phyloP scores from a whole-genome alignment of 1,140 invertebrate genomes.

The Drosophila novamexicana region DNA sequence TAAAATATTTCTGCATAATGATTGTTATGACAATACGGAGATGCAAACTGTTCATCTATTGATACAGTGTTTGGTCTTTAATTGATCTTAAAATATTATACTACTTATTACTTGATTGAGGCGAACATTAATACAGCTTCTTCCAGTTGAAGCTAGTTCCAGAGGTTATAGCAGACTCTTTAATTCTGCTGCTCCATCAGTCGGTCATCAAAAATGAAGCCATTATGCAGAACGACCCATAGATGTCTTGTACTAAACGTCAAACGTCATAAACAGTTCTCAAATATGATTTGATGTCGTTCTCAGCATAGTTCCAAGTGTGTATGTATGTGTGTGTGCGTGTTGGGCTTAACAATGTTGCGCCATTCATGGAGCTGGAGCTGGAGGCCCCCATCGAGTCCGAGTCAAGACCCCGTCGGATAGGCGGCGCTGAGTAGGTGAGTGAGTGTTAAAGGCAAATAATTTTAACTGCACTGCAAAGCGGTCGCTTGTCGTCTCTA shows the following conservation, averaged over 20 bases:
- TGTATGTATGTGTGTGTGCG: not conserved
- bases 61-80: no score
- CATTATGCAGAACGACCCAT: slow-evolving; percentile 35
- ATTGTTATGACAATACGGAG: no score
- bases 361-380: slow-evolving; percentile 37
- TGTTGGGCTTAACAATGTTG: slow-evolving; percentile 35
- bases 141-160: not conserved
- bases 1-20: no score
- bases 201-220: slow-evolving; percentile 39
- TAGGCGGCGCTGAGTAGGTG: slow-evolving; percentile 72
- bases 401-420: slow-evolving; percentile 51
- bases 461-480: slow-evolving; percentile 63
- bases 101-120: no score
- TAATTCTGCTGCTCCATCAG: not conserved
- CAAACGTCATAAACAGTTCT: slow-evolving; percentile 38
- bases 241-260: slow-evolving; percentile 28
- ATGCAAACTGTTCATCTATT: no score
- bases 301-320: slow-evolving; percentile 26
- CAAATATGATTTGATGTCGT: slow-evolving; percentile 53
- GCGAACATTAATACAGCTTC: no score
- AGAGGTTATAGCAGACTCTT: not conserved
- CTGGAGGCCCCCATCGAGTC: slow-evolving; percentile 6
- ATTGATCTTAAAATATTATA: no score
- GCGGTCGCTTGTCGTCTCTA: slow-evolving; percentile 8
- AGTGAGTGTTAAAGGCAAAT: slow-evolving; percentile 81